Percentiles rank a stretch among this genome's conserved stretches.
These are phyloP conservation scores for Pollenia griseotomentosa DNA, from an alignment of 2,888 invertebrate species.

Conservation along the genomic window DNA sequence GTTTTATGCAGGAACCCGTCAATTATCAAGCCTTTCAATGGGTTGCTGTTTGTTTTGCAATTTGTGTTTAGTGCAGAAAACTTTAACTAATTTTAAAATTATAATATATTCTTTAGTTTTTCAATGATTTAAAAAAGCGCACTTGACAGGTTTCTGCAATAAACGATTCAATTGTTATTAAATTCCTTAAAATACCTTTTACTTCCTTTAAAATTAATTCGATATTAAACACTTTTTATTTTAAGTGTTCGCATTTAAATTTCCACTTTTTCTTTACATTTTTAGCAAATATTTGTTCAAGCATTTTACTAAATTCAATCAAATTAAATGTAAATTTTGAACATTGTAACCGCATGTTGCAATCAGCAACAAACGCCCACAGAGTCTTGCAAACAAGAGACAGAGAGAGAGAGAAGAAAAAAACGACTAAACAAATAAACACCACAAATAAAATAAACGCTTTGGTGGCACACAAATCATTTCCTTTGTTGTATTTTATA, in stretches of 20 bases:
- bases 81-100: too few relatives aligned
- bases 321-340: constrained; percentile 78
- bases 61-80: too few relatives aligned
- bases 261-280: not conserved
- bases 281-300: constrained; percentile 52
- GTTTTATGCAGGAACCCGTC: too few relatives aligned
- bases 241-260: constrained; percentile 23
- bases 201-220: not conserved
- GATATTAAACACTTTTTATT: not conserved
- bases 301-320: constrained; percentile 73
- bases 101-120: too few relatives aligned
- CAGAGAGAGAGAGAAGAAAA: not conserved
- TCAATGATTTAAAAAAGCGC: too few relatives aligned
- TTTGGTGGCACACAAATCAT: constrained; percentile 58
- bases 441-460: constrained; percentile 42
- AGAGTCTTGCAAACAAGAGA: constrained; percentile 48
- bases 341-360: constrained; percentile 80
- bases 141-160: too few relatives aligned
- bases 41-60: too few relatives aligned
- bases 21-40: too few relatives aligned
- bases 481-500: constrained; percentile 17
- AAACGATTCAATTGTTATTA: too few relatives aligned
- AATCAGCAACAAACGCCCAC: constrained; percentile 80
- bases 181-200: not conserved
- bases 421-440: constrained; percentile 1